Evolutionary conservation across 2,797 vertebrate genomes (phyloP), one percentile per base, ranked within the genome.

Genomic region (Aplochiton taeniatus): DNA sequence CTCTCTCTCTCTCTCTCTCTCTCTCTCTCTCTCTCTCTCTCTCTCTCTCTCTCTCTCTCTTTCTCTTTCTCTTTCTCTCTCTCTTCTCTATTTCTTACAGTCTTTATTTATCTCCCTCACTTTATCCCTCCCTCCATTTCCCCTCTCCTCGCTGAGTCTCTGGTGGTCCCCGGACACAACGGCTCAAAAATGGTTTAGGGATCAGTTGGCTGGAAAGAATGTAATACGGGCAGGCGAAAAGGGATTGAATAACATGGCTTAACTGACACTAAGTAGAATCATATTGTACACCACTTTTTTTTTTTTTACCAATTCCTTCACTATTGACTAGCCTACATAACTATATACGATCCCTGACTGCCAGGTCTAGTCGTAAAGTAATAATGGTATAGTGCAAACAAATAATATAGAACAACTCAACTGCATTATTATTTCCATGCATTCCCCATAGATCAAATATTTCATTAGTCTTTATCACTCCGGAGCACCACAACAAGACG

Each of bases 121-220:
- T 48, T 14, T 48, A 10, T 11, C 52, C 20, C 46, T 79, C 63
- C 58, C 65, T 70, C 76, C 75, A 10, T 69, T 68, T 68, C 70
- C 75, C 73, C 72, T 80, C 74, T 74, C 70, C 81, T 74, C 61
- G 58, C 59, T 72, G 76, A 67, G 73, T 73, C 75, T 78, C 80
- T 83, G 68, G 64, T 62, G 41, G 69, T 75, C 66, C 57, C 70
- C 68, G 72, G 69, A 79, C 77, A 65, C 66, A 66, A 68, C 84
- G 70, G 72, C 72, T 84, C 82, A 80, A 65, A 77, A 83, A 81
- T 52, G 75, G 81, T 88, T 88, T 83, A 84, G 82, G 77, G 82
- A 85, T 85, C 85, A 86, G 85, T 89, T 89, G 81, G 79, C 82
- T 83, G 80, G 83, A 87, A 85, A 83, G 76, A 87, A 86, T 83